Evolutionary conservation across 1,140 invertebrate genomes (phyloP).

Genomic region (Watersipora subatra): DNA sequence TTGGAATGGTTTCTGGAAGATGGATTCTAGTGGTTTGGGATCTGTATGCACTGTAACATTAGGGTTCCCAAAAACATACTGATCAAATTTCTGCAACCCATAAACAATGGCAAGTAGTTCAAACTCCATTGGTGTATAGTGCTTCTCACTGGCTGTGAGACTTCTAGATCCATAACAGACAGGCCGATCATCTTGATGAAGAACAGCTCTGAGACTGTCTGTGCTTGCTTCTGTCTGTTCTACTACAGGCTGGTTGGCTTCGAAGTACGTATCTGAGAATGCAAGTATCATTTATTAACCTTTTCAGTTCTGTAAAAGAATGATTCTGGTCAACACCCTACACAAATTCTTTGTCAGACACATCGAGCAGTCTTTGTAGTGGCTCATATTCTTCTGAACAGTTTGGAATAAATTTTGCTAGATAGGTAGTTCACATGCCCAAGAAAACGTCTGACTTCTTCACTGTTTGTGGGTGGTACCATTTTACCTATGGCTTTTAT

Average conservation of each 20-base stretch:
- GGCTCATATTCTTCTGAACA: background rate
- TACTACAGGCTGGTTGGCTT: conserved; percentile 9
- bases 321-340: background rate
- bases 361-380: background rate
- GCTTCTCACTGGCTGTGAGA: conserved; percentile 23
- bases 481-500: conserved; percentile 23
- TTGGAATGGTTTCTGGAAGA: conserved; percentile 15
- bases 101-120: conserved; percentile 35
- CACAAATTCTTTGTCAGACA: background rate
- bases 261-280: conserved; percentile 13
- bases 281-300: background rate
- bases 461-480: conserved; percentile 10
- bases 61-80: conserved; percentile 27
- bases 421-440: conserved; percentile 15
- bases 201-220: conserved; percentile 32
- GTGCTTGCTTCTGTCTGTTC: conserved; percentile 29
- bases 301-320: background rate
- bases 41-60: conserved; percentile 11
- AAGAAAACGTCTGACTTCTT: conserved; percentile 10
- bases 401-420: conserved; percentile 16
- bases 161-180: conserved; percentile 31
- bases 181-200: conserved; percentile 33
- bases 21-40: conserved; percentile 17
- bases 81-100: conserved; percentile 31
- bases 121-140: conserved; percentile 43